phyloP scores from a whole-genome alignment of 2,888 invertebrate species.

The Parnassius mnemosyne region DNA sequence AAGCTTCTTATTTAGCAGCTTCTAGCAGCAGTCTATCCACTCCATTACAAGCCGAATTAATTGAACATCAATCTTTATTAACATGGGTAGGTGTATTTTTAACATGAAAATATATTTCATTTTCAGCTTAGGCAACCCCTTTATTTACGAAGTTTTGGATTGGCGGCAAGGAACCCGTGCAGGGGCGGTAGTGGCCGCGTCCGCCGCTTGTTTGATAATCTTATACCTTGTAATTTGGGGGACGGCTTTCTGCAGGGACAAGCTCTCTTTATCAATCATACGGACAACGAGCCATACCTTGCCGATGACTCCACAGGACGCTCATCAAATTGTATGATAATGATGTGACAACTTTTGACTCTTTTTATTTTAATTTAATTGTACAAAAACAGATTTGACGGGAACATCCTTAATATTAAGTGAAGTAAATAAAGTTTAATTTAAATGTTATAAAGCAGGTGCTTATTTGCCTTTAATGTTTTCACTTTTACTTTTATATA shows the following conservation, averaged over 20 bases:
- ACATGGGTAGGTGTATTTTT: too few relatives aligned
- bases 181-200: conserved; percentile 58
- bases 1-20: too few relatives aligned
- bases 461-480: too few relatives aligned
- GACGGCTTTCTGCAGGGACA: conserved; percentile 51
- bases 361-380: too few relatives aligned
- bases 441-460: too few relatives aligned
- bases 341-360: background rate
- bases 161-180: conserved; percentile 85
- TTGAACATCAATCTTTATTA: too few relatives aligned
- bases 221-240: conserved; percentile 54
- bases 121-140: conserved; percentile 82
- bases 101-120: background rate
- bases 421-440: too few relatives aligned
- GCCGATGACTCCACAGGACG: conserved; percentile 46
- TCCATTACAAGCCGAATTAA: too few relatives aligned
- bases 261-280: conserved; percentile 44
- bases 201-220: conserved; percentile 47
- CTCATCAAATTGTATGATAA: conserved; percentile 39
- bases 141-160: conserved; percentile 88
- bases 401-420: too few relatives aligned
- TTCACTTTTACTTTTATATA: too few relatives aligned
- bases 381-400: too few relatives aligned
- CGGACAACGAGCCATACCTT: conserved; percentile 56
- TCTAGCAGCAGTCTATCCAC: too few relatives aligned